These are phyloP conservation scores for Zoanthus sociatus DNA, from an alignment of 92 coral and sea anemone species.

Conservation along the genomic window DNA sequence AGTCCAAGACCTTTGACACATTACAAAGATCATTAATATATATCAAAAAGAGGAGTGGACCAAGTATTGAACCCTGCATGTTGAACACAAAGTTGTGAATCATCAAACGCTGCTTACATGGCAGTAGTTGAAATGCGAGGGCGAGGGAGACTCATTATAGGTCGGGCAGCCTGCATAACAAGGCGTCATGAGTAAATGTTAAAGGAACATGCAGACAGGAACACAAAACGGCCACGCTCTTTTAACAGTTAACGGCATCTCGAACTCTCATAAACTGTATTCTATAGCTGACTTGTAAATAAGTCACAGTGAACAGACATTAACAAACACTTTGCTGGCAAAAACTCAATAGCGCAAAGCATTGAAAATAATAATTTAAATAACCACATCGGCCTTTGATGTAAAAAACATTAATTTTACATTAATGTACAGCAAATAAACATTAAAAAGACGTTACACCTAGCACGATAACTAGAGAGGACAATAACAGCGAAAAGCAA, in stretches of 20 bases:
- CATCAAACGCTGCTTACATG: slow-evolving; percentile 45
- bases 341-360: neutral
- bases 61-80: too few relatives aligned
- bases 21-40: too few relatives aligned
- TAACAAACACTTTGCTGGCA: neutral
- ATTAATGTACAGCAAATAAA: too few relatives aligned
- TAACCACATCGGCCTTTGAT: too few relatives aligned
- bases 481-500: too few relatives aligned
- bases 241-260: neutral
- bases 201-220: neutral
- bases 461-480: too few relatives aligned
- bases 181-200: slow-evolving; percentile 22
- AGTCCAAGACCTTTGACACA: too few relatives aligned
- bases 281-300: neutral
- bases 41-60: too few relatives aligned
- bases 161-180: slow-evolving; percentile 38
- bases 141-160: slow-evolving; percentile 26
- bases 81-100: slow-evolving; percentile 36
- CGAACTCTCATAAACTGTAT: neutral
- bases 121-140: slow-evolving; percentile 35
- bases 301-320: neutral
- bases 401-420: too few relatives aligned
- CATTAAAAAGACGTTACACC: too few relatives aligned
- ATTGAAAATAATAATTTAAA: neutral
- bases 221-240: slow-evolving; percentile 6